Percentiles rank a stretch among this genome's conserved stretches.
Conservation (phyloP, 92 coral and sea anemone genomes). For the Siderastrea siderea region DNA sequence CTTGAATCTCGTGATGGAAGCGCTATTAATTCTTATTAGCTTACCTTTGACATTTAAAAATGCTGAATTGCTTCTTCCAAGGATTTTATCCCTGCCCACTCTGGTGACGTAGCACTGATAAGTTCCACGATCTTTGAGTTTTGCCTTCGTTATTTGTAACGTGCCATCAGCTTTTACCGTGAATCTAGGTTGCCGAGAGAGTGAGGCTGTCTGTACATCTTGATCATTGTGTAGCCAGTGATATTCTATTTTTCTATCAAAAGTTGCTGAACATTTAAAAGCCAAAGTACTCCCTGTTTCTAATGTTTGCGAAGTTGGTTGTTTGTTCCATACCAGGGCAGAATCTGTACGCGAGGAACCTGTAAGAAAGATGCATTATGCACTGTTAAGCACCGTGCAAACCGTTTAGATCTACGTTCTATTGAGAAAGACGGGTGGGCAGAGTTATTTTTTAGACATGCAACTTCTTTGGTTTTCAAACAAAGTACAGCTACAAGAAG, state of each 20-base stretch:
- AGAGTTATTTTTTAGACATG: no score
- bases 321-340: constrained; percentile 42
- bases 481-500: background rate
- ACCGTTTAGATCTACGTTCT: background rate
- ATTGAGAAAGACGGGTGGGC: no score
- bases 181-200: constrained; percentile 42
- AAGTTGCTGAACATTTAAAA: constrained; percentile 68
- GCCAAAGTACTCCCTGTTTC: constrained; percentile 51
- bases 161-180: constrained; percentile 49
- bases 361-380: constrained; percentile 20
- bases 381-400: constrained; percentile 13
- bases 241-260: constrained; percentile 40
- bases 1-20: constrained; percentile 14
- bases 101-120: constrained; percentile 63
- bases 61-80: constrained; percentile 41
- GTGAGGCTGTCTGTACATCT: constrained; percentile 2
- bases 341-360: constrained; percentile 76
- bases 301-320: constrained; percentile 64
- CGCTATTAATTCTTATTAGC: background rate
- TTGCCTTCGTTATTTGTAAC: constrained; percentile 55
- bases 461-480: background rate
- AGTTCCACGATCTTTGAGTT: constrained; percentile 63
- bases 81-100: background rate
- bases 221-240: constrained; percentile 54
- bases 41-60: constrained; percentile 63